Percentiles rank a stretch among this genome's conserved stretches.
These are phyloP conservation scores for Fissipunctia ypsillon DNA, from an alignment of 2,888 invertebrate genomes.

Conservation along the genomic window DNA sequence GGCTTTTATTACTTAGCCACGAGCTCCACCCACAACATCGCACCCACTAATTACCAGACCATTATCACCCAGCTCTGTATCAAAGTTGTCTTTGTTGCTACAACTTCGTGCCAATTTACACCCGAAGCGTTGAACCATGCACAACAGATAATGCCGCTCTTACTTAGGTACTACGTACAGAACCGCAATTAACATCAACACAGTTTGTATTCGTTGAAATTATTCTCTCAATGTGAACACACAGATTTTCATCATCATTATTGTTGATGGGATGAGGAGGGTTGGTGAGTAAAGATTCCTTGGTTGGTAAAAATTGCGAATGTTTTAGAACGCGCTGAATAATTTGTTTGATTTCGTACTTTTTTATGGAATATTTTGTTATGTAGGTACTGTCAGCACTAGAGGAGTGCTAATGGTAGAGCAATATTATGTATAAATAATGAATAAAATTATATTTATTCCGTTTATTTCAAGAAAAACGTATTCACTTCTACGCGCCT, in stretches of 20 bases:
- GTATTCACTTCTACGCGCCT: too few species aligned
- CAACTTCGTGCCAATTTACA: slow-evolving; percentile 60
- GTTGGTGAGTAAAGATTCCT: background rate
- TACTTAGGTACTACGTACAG: slow-evolving; percentile 45
- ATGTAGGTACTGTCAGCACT: background rate
- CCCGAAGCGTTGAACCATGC: slow-evolving; percentile 61
- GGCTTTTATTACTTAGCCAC: too few species aligned
- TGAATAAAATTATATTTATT: too few species aligned
- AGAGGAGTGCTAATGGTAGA: too few species aligned
- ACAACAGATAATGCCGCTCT: slow-evolving; percentile 62
- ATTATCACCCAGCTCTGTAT: slow-evolving; percentile 48
- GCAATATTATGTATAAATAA: too few species aligned
- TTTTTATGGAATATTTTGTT: background rate
- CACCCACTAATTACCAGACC: slow-evolving; percentile 48
- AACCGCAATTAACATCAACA: slow-evolving; percentile 61
- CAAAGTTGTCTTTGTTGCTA: slow-evolving; percentile 57
- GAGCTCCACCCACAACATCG: background rate
- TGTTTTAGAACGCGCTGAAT: slow-evolving; percentile 5
- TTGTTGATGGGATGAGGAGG: slow-evolving; percentile 45
- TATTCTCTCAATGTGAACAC: slow-evolving; percentile 49
- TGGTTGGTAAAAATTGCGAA: slow-evolving; percentile 3
- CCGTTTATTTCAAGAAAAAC: too few species aligned
- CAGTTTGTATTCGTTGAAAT: slow-evolving; percentile 60
- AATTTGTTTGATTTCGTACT: background rate
- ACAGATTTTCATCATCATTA: slow-evolving; percentile 66